Base-by-base conservation (phyloP, 2,888 invertebrate genomes). In the Smittia sp. region DNA sequence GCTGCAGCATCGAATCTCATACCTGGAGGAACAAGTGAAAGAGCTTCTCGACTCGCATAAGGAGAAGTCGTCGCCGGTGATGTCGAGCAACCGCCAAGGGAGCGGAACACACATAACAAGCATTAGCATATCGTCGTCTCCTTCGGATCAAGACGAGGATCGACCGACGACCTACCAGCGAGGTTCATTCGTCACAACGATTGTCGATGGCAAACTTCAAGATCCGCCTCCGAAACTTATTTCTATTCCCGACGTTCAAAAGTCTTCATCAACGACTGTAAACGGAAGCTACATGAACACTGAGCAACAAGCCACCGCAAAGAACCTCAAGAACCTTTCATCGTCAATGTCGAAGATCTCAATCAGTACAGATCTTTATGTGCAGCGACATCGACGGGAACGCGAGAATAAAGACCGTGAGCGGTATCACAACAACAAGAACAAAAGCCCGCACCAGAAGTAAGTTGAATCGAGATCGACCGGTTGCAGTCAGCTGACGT, bases 1-100 rank as follows among this genome's bases (percentile, higher is more conserved):
- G 68, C 85, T 94, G 75, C 93, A 93, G 13, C 94, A 94, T 81
- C 86, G 94, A 76, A 94, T 94, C 78, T 92, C 93, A 1, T 94
- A 94, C 81, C 85, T 95, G 74, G 94, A 95, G 81, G 94, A 94
- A 79, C 94, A 94, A 82, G 70, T 70, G 13, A 70, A 70, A 20
- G 70, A 70, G 20, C n/a, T 70, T 15, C 32, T 54, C 6, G 38
- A 20, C 9, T 32, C 32, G 13, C 38, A 32, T 0, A 70, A 70
- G 58, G 69, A 41, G 6, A 69, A 69, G 25, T 52, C 52, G 1
- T 52, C 69, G 6, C 20, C 68, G 41, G 6, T n/a, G 11, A 38
- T n/a, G 38, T 24, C 22, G 11, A 20, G 38, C n/a, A 75, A 63
- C 54, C 39, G 74, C 1, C 69, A 32, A 32, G 9, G 73, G 27